Evolutionary conservation across 2,888 invertebrate genomes (phyloP).

Genomic region (Aspidapion aeneum): DNA sequence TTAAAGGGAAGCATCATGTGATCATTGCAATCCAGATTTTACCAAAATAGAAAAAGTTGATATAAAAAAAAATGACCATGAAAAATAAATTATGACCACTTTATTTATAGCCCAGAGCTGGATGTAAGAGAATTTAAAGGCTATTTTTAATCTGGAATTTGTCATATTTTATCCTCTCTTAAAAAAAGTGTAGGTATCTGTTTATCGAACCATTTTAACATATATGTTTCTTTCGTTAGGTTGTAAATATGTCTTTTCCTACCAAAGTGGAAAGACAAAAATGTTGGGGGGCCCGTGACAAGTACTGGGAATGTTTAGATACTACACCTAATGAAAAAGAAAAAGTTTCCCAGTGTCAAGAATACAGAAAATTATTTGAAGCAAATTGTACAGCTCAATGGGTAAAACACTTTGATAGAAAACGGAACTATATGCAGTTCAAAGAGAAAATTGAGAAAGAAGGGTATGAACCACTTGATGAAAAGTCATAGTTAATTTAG

Average conservation of each 20-base stretch:
- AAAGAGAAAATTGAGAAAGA: constrained; percentile 83
- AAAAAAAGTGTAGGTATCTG: neutral
- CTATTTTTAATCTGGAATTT: neutral
- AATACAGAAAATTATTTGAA: constrained; percentile 47
- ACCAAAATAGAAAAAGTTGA: no score
- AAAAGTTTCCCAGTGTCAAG: constrained; percentile 41
- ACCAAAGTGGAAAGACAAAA: constrained; percentile 71
- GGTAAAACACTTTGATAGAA: constrained; percentile 93
- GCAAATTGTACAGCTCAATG: constrained; percentile 77
- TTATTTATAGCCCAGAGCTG: neutral
- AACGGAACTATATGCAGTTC: constrained; percentile 81
- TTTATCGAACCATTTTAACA: neutral
- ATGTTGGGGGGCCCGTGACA: constrained; percentile 85
- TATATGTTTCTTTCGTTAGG: neutral
- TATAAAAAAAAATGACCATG: neutral
- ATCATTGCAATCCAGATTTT: no score
- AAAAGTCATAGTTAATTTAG: constrained; percentile 33
- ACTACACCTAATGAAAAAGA: constrained; percentile 53
- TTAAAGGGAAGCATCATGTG: no score
- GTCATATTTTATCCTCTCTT: neutral
- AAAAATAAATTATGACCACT: neutral
- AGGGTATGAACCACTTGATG: constrained; percentile 77
- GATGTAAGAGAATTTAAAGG: neutral
- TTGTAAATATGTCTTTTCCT: constrained; percentile 68
- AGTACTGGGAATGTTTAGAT: constrained; percentile 88